Evolutionary conservation across 2,888 invertebrate species (phyloP).

Genomic region (Diaphora mendica): DNA sequence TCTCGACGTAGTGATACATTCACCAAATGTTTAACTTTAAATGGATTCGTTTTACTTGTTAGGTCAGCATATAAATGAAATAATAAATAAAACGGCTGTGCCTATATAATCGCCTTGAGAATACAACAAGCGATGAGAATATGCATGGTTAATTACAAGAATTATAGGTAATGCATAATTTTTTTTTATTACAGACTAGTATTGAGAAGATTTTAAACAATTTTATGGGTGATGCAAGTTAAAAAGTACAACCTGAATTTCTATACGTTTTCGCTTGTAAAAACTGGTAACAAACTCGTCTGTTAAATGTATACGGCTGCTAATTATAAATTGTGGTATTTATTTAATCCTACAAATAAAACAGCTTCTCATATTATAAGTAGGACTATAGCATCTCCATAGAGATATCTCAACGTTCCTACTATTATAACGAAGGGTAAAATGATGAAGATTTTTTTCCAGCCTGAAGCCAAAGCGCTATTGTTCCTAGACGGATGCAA

Average conservation of each 20-base stretch:
- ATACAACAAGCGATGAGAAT: no score
- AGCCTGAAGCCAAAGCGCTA: constrained; percentile 77
- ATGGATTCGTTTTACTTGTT: no score
- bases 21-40: no score
- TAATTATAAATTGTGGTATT: constrained; percentile 41
- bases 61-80: no score
- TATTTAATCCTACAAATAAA: constrained; percentile 33
- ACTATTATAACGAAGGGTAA: constrained; percentile 71
- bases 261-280: constrained; percentile 8
- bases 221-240: no score
- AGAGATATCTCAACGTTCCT: constrained; percentile 53
- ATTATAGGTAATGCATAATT: no score
- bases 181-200: no score
- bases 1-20: no score
- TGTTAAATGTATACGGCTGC: constrained; percentile 28
- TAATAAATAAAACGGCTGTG: no score
- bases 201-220: no score
- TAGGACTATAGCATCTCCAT: constrained; percentile 28
- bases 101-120: no score
- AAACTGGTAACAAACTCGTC: constrained; percentile 21
- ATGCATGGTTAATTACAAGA: no score
- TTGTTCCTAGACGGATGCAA: constrained; percentile 85
- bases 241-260: background rate
- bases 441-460: constrained; percentile 75
- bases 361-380: constrained; percentile 26